Evolutionary conservation across 2,113 vertebrate species (phyloP), one percentile per base, ranked within the genome.

Genomic region (Ceuthmochares aereus): DNA sequence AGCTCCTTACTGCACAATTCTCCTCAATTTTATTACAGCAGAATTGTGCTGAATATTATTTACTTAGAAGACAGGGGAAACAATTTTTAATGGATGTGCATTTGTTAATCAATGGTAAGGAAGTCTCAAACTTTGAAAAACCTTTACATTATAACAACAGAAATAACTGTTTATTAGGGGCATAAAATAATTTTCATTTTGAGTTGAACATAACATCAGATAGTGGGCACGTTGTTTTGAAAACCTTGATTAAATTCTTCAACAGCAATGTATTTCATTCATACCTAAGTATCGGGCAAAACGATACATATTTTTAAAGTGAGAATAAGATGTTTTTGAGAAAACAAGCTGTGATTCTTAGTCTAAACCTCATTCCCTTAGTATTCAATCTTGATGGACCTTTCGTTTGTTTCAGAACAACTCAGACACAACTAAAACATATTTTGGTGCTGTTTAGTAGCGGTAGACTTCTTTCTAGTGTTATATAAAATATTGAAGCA

Each of bases 101-200:
- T 91, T 92, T 92, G 69, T 75, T 95, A 89, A 94, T 95, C 76
- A 77, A 64, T 74, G 64, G 30, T 51, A 74, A 86, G 37, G 42
- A 45, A 42, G 37, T 64, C 90, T 26, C 47, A 89, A 84, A 73
- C 78, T 40, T 60, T 76, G 58, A 68, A 79, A 91, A 89, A 29
- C 21, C 52, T 93, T 81, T 76, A 60, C 9, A 13, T 42, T 68
- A 7, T n/a, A 73, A 62, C 34, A 81, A 66, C 40, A 82, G 52
- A 82, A 87, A 58, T 3, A 8, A 58, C 69, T 78, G 37, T 83
- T 96, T 95, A 92, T 88, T 83, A 49, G 78, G 70, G 59, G 87
- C 91, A 91, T 94, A 95, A 97, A 94, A 59, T 95, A 87, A 94
- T 96, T 92, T 95, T 95, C 73, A 56, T 94, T 81, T 96, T 93